Conservation (phyloP, 2,113 vertebrate genomes). For the Probosciger aterrimus region DNA sequence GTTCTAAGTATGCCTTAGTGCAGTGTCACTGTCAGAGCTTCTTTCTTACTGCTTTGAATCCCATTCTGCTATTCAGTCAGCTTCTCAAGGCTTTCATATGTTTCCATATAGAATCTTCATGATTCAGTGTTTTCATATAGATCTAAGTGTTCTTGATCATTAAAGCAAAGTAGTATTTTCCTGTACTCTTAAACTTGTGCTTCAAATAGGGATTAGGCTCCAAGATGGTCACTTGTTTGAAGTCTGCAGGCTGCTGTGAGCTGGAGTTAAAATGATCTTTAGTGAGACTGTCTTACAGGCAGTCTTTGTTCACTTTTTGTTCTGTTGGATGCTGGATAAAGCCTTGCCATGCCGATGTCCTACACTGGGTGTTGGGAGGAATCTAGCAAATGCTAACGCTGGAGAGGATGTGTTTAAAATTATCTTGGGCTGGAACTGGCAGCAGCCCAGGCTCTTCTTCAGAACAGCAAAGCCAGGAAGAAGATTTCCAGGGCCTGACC, state of each 20-base stretch:
- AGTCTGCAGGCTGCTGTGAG: background rate
- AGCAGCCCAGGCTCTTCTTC: background rate
- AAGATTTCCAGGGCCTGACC: background rate
- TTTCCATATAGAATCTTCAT: background rate
- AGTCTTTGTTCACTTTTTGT: background rate
- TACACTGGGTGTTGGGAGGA: background rate
- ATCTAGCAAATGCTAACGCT: background rate
- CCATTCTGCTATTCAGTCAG: background rate
- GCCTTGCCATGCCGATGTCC: background rate
- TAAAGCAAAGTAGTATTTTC: background rate
- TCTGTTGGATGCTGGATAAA: background rate
- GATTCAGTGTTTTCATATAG: background rate
- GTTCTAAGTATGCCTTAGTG: background rate
- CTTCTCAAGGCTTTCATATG: background rate
- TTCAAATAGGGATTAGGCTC: background rate
- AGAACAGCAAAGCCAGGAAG: conserved; percentile 12
- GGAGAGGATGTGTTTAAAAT: conserved; percentile 25
- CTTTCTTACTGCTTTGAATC: background rate
- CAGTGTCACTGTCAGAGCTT: background rate
- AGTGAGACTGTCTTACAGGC: background rate
- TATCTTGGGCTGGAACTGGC: conserved; percentile 11
- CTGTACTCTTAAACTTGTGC: background rate
- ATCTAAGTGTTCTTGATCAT: background rate
- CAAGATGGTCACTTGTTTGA: background rate
- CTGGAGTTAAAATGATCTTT: background rate